Base-by-base conservation (phyloP, 2,888 invertebrate species). In the Glyphotaelius pellucidus region DNA sequence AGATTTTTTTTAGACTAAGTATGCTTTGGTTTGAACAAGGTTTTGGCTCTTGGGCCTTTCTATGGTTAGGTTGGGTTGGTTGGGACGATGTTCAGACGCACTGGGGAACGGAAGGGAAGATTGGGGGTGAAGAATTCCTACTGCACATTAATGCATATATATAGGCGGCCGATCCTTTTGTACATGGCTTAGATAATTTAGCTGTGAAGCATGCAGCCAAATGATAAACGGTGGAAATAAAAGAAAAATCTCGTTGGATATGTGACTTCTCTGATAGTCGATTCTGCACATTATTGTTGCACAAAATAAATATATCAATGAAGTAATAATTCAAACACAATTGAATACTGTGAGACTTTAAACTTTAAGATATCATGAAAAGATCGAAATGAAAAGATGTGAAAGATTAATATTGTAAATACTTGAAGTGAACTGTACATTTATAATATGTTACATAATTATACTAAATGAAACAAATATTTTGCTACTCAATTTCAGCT, bases 91-190 rank as follows among this genome's bases (percentile, higher is more conserved):
- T 79, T 89, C 88, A 89, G 88, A 89, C 88, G 88, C 88, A 67
- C 79, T 79, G 88, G 32, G 88, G 88, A 35, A 79, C 7, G 88
- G 88, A 89, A 89, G 88, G 88, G 88, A 89, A 89, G 88, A 35
- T 89, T 35, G 88, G 88, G 88, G 88, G 88, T 89, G 88, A 31
- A 32, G 25, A 52, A 52, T 87, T 38, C 84, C 32, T 7, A 81
- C 81, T 30, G 81, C 67, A 67, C 67, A 38, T 83, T 83, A 31
- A 35, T 83, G 83, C 83, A 42, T 42, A 5, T 42, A 83, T 32
- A 35, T 38, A 35, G 83, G 38, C 83, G 25, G 83, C 19, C 32
- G 25, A 32, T 35, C 83, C 35, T 83, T 83, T 32, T 19, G 32
- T 83, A 32, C 83, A 83, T 25, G 25, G 7, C 67, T 25, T 9